Evolutionary conservation across 1,140 invertebrate species (phyloP), one percentile per base, ranked within the genome.

Genomic region (Homalodisca vitripennis): DNA sequence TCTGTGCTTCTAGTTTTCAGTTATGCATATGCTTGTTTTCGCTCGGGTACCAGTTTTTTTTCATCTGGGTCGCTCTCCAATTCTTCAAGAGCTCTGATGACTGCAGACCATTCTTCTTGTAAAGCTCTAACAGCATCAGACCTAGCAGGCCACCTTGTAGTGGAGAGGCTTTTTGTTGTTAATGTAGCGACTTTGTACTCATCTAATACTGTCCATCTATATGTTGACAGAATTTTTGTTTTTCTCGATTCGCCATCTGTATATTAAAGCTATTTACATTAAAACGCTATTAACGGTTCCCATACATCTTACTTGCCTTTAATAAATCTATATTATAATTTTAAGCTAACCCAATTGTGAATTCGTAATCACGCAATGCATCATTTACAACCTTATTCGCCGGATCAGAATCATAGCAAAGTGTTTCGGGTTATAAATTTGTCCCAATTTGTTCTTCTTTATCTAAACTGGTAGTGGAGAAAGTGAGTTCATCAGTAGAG

Each of bases 41-140:
- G 65, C 32, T 31, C 68, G 60, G 26, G 66, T 68, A 47, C 68
- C 68, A 32, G 51, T 48, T 22, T 73, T 73, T 41, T 73, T 26
- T 31, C n/a, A n/a, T 67, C 62, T 30, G 26, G 17, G 69, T 73
- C 62, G 20, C 69, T 66, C 68, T 67, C 63, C 22, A 72, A 51
- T 30, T 20, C 53, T 48, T 20, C 55, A 34, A 72, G 47, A 62
- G 68, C 46, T 66, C 63, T 66, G 31, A 68, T 69, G 46, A 73
- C 70, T 70, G 71, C 51, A 2, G 27, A 20, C 41, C 32, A 73
- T n/a, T 68, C 17, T 68, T 70, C n/a, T 51, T 53, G 67, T 55
- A 47, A 68, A 60, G 34, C 71, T 74, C 51, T 78, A 76, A 20
- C 70, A 70, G 71, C 77, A 32, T 32, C 72, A 75, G 60, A 74